These are phyloP conservation scores for Ennomos quercinarius DNA, from an alignment of 2,888 invertebrate species.

Conservation along the genomic window DNA sequence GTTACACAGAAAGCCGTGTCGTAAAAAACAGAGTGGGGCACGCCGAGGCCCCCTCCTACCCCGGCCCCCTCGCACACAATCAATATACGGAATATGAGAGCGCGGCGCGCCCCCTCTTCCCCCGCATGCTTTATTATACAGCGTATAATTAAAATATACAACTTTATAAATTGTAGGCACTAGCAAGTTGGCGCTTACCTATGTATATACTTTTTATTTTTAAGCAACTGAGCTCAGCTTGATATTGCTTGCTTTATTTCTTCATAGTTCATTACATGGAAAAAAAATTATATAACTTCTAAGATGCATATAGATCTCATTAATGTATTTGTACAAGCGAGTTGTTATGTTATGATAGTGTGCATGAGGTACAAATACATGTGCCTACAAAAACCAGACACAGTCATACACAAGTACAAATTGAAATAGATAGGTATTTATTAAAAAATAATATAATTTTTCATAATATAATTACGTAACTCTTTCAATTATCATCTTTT, in stretches of 20 bases:
- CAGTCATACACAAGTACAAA: constrained; percentile 7
- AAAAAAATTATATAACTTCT: constrained; percentile 34
- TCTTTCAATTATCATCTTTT: constrained; percentile 7
- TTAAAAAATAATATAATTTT: no score
- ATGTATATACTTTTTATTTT: constrained; percentile 39
- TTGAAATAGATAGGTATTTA: background rate
- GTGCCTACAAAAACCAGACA: no score
- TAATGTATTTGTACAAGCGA: constrained; percentile 1
- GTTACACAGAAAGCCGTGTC: constrained; percentile 86
- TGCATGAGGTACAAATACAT: constrained; percentile 13
- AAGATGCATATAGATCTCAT: constrained; percentile 32
- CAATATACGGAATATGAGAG: constrained; percentile 86
- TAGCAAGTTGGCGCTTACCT: constrained; percentile 64
- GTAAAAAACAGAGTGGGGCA: constrained; percentile 86
- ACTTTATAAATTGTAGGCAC: constrained; percentile 76
- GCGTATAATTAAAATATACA: constrained; percentile 82
- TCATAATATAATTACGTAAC: background rate
- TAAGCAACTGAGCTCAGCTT: background rate
- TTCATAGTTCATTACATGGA: no score
- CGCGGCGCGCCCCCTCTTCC: constrained; percentile 84
- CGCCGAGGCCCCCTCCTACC: constrained; percentile 85
- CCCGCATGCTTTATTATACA: constrained; percentile 84
- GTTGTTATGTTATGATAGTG: background rate
- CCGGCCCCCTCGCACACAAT: constrained; percentile 85
- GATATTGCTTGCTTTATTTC: no score